Conservation (phyloP, 2,113 vertebrate species). For the Oryzias celebensis region DNA sequence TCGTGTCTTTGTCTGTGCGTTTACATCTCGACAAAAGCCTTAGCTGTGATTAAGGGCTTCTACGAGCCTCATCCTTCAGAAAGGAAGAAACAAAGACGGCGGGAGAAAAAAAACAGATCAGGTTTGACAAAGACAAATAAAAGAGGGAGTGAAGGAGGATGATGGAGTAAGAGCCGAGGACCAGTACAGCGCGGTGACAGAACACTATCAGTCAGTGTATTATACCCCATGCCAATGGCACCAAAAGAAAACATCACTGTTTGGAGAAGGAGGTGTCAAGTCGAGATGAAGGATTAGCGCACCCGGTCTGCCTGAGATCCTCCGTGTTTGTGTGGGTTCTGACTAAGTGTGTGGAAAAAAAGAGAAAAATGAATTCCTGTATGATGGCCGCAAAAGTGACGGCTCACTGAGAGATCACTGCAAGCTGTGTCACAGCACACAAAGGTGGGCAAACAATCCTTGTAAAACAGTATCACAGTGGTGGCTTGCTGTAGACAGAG, state of each 20-base stretch:
- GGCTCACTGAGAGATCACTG: conserved; percentile 39
- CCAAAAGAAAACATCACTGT: conserved; percentile 67
- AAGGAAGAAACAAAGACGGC: conserved; percentile 5
- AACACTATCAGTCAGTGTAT: conserved; percentile 59
- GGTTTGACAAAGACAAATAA: conserved; percentile 49
- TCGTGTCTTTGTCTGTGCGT: conserved; percentile 4
- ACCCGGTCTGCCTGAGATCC: conserved; percentile 34
- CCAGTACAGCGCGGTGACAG: conserved; percentile 22
- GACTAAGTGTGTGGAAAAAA: conserved; percentile 3
- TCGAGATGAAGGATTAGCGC: conserved; percentile 58
- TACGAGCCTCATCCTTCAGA: background rate
- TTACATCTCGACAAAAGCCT: conserved; percentile 1
- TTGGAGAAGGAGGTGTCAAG: conserved; percentile 61
- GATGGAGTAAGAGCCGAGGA: conserved; percentile 48
- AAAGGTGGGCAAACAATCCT: conserved; percentile 5
- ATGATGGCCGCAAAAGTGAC: conserved; percentile 56
- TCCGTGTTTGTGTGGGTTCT: conserved; percentile 5
- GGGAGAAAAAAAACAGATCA: conserved; percentile 25
- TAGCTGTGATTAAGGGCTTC: conserved; percentile 17
- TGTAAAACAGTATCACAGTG: conserved; percentile 23
- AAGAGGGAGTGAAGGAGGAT: conserved; percentile 8
- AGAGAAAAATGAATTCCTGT: conserved; percentile 40
- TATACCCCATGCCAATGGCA: conserved; percentile 43
- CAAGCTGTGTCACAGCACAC: conserved; percentile 25
- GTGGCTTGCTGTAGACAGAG: conserved; percentile 20